phyloP scores from a whole-genome alignment of 1,140 invertebrate genomes.

The Babylonia areolata region DNA sequence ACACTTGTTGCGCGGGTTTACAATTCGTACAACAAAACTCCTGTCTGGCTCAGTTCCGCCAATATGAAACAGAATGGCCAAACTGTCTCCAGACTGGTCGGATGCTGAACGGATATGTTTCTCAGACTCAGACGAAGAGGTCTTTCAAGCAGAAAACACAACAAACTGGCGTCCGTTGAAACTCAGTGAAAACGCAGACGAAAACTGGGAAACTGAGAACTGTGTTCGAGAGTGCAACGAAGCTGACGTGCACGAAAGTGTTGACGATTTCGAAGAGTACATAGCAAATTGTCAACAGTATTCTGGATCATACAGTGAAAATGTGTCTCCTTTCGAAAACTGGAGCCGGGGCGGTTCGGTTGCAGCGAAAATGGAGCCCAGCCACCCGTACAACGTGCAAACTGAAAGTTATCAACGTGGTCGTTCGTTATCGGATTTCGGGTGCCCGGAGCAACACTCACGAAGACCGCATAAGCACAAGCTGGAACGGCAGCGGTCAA shows the following conservation, averaged over 20 bases:
- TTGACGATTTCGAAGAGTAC: not conserved
- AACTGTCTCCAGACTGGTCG: not conserved
- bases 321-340: not conserved
- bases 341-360: not conserved
- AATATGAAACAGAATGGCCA: not conserved
- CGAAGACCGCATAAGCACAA: not conserved
- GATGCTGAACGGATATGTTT: not conserved
- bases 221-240: not conserved
- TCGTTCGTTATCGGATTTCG: not conserved
- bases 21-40: not conserved
- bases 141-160: not conserved
- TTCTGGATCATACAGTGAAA: not conserved
- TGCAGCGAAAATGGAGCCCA: not conserved
- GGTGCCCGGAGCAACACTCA: not conserved
- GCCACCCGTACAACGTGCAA: not conserved
- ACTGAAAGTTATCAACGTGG: slow-evolving; percentile 7
- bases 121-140: not conserved
- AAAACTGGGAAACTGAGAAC: not conserved
- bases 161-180: not conserved
- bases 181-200: not conserved
- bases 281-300: not conserved
- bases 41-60: not conserved
- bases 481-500: slow-evolving; percentile 60
- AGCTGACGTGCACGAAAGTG: not conserved
- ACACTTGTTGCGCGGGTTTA: not conserved